Evolutionary conservation across 2,113 vertebrate species (phyloP).

Genomic region (Scalopus aquaticus): DNA sequence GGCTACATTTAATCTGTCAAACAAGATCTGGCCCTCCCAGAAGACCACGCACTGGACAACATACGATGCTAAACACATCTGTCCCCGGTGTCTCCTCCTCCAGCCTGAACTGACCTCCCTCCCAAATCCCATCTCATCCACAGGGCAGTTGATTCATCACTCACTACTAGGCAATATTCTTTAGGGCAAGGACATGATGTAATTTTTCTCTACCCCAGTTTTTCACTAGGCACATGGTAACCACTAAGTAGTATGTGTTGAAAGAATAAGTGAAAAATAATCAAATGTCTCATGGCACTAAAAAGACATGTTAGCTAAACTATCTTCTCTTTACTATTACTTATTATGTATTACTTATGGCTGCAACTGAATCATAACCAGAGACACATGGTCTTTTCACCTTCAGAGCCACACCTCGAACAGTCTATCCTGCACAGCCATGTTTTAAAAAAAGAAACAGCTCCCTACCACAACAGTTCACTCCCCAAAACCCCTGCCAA

Average conservation of each 20-base stretch:
- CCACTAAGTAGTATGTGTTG: not conserved
- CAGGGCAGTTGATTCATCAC: conserved; percentile 16
- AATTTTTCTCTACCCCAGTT: conserved; percentile 19
- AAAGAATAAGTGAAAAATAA: conserved; percentile 48
- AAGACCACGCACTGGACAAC: not conserved
- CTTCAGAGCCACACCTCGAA: not conserved
- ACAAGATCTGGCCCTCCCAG: not conserved
- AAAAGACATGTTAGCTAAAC: not conserved
- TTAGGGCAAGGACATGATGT: not conserved
- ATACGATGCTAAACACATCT: not conserved
- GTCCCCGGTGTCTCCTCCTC: not conserved
- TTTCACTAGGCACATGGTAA: conserved; percentile 2
- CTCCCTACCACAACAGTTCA: not conserved
- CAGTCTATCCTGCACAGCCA: not conserved
- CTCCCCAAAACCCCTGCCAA: not conserved
- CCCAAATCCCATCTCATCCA: not conserved
- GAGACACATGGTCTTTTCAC: not conserved
- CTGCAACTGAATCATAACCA: not conserved
- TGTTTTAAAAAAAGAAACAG: not conserved
- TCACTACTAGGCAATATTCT: not conserved
- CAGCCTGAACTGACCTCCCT: not conserved
- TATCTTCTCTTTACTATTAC: not conserved
- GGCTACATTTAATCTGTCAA: not conserved
- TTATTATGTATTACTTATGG: not conserved
- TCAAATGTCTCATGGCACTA: not conserved